Evolutionary conservation across 2,113 vertebrate species (phyloP).

Genomic region (Parotia lawesii): DNA sequence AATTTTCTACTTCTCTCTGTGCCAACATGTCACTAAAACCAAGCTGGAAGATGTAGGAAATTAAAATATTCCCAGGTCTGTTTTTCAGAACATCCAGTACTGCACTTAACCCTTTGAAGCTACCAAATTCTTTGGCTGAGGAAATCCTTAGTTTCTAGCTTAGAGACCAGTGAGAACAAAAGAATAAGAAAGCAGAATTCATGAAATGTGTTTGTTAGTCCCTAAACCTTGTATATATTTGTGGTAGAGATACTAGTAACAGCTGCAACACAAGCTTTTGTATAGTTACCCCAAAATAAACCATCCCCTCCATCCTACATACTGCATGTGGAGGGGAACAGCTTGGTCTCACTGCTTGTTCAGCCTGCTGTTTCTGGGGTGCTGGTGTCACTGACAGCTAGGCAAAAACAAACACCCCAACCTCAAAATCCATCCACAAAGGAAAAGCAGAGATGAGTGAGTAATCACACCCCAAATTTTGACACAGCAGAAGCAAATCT

Average conservation of each 20-base stretch:
- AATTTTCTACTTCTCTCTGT: background rate
- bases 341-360: accelerated
- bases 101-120: background rate
- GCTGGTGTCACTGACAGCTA: background rate
- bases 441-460: background rate
- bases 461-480: background rate
- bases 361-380: background rate
- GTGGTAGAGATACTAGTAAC: background rate
- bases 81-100: background rate
- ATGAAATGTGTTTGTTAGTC: background rate
- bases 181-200: background rate
- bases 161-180: background rate
- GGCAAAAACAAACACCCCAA: background rate
- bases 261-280: background rate
- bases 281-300: background rate
- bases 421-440: background rate
- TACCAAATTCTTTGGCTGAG: background rate
- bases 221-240: background rate
- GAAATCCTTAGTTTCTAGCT: background rate
- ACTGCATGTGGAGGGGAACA: background rate
- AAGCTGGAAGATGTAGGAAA: background rate
- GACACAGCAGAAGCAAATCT: background rate
- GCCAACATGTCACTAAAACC: background rate
- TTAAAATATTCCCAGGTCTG: background rate
- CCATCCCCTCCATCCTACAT: background rate